These are phyloP conservation scores for Lophius americanus DNA, from an alignment of 2,797 vertebrate species.

Conservation along the genomic window DNA sequence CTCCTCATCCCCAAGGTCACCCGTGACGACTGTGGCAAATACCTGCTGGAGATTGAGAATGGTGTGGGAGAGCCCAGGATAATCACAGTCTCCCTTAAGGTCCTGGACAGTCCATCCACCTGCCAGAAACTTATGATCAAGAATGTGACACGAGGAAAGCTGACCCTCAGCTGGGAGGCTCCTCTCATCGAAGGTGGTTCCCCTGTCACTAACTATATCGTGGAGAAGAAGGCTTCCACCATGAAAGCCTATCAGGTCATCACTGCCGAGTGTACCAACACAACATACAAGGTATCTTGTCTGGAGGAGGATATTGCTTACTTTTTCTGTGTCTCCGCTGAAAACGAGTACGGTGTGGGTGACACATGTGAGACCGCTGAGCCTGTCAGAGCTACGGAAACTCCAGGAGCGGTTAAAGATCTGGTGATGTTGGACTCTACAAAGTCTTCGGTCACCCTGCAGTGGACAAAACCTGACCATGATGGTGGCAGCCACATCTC, in stretches of 20 bases:
- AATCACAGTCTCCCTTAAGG: slow-evolving; percentile 90
- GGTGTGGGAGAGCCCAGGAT: slow-evolving; percentile 94
- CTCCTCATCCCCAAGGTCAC: slow-evolving; percentile 91
- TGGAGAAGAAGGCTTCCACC: slow-evolving; percentile 95
- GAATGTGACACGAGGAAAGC: slow-evolving; percentile 91
- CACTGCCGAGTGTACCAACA: slow-evolving; percentile 88
- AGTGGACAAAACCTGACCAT: slow-evolving; percentile 94
- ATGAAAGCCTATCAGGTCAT: slow-evolving; percentile 93
- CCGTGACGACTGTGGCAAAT: slow-evolving; percentile 94
- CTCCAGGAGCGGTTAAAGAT: slow-evolving; percentile 91
- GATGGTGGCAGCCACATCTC: slow-evolving; percentile 94
- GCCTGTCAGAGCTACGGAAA: slow-evolving; percentile 92
- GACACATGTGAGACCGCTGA: slow-evolving; percentile 90
- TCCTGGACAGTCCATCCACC: slow-evolving; percentile 93
- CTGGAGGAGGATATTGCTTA: slow-evolving; percentile 91
- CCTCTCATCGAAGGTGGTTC: slow-evolving; percentile 94
- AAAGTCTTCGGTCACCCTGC: slow-evolving; percentile 90
- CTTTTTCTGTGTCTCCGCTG: slow-evolving; percentile 96
- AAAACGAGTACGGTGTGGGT: slow-evolving; percentile 95
- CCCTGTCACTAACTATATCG: slow-evolving; percentile 92
- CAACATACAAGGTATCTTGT: slow-evolving; percentile 88
- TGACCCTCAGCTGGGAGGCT: slow-evolving; percentile 95
- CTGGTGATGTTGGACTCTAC: slow-evolving; percentile 92
- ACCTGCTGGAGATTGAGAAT: slow-evolving; percentile 95
- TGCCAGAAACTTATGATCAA: slow-evolving; percentile 94